phyloP scores from a whole-genome alignment of 1,140 invertebrate species.

The Eubasilissa regina region DNA sequence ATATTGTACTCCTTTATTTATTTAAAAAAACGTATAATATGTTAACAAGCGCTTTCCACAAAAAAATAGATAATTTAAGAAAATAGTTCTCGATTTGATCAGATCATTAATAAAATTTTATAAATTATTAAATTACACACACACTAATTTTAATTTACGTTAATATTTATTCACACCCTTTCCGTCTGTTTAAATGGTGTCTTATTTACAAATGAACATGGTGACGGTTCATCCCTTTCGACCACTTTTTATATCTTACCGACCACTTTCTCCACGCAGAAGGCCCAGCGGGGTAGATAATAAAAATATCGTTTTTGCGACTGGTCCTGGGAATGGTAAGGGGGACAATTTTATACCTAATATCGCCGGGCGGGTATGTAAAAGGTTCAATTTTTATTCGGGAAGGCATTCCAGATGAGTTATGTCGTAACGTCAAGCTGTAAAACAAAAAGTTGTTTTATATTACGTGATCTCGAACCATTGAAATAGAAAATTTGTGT shows the following conservation, averaged over 20 bases:
- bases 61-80: too few relatives aligned
- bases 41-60: too few relatives aligned
- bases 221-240: not conserved
- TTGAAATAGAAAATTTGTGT: not conserved
- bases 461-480: constrained; percentile 2
- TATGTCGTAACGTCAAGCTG: constrained; percentile 25
- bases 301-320: not conserved
- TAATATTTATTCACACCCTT: too few relatives aligned
- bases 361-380: not conserved
- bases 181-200: too few relatives aligned
- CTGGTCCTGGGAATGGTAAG: not conserved
- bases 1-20: too few relatives aligned
- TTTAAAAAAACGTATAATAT: too few relatives aligned
- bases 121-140: too few relatives aligned
- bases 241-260: not conserved
- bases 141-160: too few relatives aligned
- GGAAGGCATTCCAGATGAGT: constrained; percentile 17
- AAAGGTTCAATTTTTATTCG: constrained; percentile 42
- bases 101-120: too few relatives aligned
- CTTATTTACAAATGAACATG: too few relatives aligned
- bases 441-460: constrained; percentile 29
- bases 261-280: too few relatives aligned
- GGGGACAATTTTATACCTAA: constrained; percentile 35
- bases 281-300: not conserved
- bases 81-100: too few relatives aligned